phyloP scores from a whole-genome alignment of 2,797 vertebrate species.

The Jordanella pulchra region DNA sequence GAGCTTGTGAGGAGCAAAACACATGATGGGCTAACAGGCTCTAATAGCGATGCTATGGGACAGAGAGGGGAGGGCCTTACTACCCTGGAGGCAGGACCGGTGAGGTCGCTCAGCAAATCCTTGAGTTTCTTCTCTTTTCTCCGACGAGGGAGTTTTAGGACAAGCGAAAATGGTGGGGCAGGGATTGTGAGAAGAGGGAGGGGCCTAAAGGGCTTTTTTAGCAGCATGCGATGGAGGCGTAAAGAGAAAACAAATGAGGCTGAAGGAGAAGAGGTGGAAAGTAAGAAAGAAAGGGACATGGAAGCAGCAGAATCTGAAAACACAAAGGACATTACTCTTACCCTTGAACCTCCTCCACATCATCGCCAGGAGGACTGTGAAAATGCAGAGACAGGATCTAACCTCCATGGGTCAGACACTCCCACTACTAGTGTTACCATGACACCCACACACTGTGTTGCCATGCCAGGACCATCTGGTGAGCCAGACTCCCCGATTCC shows the following conservation, averaged over 20 bases:
- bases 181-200: slow-evolving; percentile 87
- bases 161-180: slow-evolving; percentile 80
- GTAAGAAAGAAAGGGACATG: slow-evolving; percentile 49
- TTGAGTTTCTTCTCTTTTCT: slow-evolving; percentile 96
- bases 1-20: slow-evolving; percentile 92
- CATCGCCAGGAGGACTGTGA: slow-evolving; percentile 60
- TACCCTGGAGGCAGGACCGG: slow-evolving; percentile 72
- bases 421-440: slow-evolving; percentile 77
- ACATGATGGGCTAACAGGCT: slow-evolving; percentile 88
- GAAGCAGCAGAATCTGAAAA: slow-evolving; percentile 58
- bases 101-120: slow-evolving; percentile 89
- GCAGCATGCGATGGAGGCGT: slow-evolving; percentile 92
- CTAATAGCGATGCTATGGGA: slow-evolving; percentile 74
- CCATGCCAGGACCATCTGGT: slow-evolving; percentile 67
- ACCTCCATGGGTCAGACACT: slow-evolving; percentile 56
- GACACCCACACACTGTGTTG: slow-evolving; percentile 67
- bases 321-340: slow-evolving; percentile 77
- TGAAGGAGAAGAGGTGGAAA: slow-evolving; percentile 65
- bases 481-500: slow-evolving; percentile 68
- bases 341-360: slow-evolving; percentile 80
- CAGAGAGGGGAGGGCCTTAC: slow-evolving; percentile 76
- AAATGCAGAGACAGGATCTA: slow-evolving; percentile 72
- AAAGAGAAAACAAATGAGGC: slow-evolving; percentile 85
- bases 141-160: slow-evolving; percentile 85
- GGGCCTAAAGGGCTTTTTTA: slow-evolving; percentile 91